phyloP scores from a whole-genome alignment of 2,797 vertebrate genomes.

The Crenichthys baileyi region DNA sequence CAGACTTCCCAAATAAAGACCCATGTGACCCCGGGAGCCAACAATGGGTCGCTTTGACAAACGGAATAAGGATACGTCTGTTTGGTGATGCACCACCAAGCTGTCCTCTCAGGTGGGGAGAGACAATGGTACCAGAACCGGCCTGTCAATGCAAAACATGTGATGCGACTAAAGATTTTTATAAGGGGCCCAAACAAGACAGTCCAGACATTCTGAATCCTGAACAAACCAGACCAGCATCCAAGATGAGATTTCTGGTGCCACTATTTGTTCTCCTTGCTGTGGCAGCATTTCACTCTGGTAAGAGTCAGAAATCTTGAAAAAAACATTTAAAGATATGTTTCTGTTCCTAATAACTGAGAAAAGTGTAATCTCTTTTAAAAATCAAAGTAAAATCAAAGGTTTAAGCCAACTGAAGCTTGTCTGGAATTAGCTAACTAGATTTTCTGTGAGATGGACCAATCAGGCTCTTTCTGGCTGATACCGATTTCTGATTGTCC shows the following conservation, averaged over 20 bases:
- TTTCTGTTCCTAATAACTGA: neutral
- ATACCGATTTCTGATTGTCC: neutral
- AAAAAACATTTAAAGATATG: neutral
- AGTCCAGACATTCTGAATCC: conserved; percentile 20
- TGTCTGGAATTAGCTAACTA: neutral
- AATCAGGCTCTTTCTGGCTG: neutral
- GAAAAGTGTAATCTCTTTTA: neutral
- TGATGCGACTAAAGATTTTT: conserved; percentile 65
- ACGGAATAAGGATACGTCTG: conserved; percentile 78
- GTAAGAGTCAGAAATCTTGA: conserved; percentile 58
- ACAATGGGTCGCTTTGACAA: conserved; percentile 77
- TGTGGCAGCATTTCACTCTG: conserved; percentile 68
- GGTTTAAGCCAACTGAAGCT: neutral
- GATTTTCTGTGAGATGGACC: neutral
- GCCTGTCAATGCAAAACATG: conserved; percentile 73
- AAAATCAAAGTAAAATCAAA: neutral
- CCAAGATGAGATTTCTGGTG: conserved; percentile 70
- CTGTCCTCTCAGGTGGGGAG: conserved; percentile 73
- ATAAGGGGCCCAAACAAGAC: conserved; percentile 67
- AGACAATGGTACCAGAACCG: conserved; percentile 78
- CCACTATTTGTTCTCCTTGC: conserved; percentile 66
- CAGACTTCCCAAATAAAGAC: conserved; percentile 61
- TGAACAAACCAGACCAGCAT: conserved; percentile 27
- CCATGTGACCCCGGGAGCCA: conserved; percentile 62
- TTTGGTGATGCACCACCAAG: conserved; percentile 72